Conservation (phyloP, 2,888 invertebrate genomes). For the Drosophila yooni region DNA sequence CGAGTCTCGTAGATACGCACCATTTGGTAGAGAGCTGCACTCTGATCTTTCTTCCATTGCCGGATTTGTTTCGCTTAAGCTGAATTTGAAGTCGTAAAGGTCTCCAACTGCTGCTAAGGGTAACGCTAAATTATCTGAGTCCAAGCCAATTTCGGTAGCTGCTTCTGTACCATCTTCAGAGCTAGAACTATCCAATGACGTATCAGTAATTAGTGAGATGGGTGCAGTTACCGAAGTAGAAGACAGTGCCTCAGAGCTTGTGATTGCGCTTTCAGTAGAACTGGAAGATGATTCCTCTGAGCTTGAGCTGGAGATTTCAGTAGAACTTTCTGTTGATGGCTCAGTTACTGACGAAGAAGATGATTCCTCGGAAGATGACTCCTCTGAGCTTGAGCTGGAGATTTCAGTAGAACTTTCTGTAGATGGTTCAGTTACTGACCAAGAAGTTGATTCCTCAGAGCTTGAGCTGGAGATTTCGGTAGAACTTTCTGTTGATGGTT, state of each 20-base stretch:
- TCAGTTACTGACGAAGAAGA: too few species aligned
- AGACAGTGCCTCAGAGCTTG: neutral
- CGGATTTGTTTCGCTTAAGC: neutral
- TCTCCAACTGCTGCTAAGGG: neutral
- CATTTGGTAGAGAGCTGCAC: conserved; percentile 41
- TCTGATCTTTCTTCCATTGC: neutral
- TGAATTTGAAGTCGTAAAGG: neutral
- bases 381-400: too few species aligned
- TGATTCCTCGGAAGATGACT: too few species aligned
- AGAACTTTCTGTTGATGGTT: too few species aligned
- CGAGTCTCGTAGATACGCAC: conserved; percentile 32
- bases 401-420: too few species aligned
- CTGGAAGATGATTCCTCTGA: conserved; percentile 6
- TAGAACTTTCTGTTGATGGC: conserved; percentile 10
- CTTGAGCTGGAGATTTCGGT: too few species aligned
- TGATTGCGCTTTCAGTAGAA: conserved; percentile 14
- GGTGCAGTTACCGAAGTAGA: conserved; percentile 5
- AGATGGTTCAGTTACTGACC: too few species aligned
- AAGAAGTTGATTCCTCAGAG: too few species aligned
- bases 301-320: conserved; percentile 3
- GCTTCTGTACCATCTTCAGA: neutral
- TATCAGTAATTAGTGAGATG: too few species aligned
- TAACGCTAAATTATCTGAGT: neutral
- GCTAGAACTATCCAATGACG: neutral
- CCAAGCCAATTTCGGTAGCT: neutral